Percentiles rank a stretch among this genome's conserved stretches.
Evolutionary conservation across 2,113 vertebrate genomes (phyloP).

Genomic region (Malurus cyaneus): DNA sequence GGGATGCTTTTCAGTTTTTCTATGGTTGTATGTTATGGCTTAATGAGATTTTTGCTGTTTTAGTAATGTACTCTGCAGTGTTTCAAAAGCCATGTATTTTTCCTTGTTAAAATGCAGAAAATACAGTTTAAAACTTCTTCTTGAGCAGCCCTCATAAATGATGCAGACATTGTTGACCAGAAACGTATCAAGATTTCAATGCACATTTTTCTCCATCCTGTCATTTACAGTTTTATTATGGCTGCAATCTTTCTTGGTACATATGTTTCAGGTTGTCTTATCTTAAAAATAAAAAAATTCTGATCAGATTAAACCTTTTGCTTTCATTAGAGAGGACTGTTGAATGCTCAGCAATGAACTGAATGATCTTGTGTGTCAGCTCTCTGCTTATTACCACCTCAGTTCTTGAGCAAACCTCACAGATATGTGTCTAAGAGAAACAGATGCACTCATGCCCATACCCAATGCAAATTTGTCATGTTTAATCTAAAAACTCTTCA

Average conservation of each 20-base stretch:
- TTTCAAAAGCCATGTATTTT: not conserved
- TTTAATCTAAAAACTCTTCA: not conserved
- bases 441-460: not conserved
- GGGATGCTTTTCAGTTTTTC: not conserved
- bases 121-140: not conserved
- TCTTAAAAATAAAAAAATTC: not conserved
- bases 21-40: not conserved
- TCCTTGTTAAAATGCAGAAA: not conserved
- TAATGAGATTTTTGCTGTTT: not conserved
- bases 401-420: not conserved
- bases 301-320: not conserved
- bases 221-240: not conserved
- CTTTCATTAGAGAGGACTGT: not conserved
- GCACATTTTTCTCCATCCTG: not conserved
- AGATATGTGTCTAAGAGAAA: fast-evolving
- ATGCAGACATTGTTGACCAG: not conserved
- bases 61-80: not conserved
- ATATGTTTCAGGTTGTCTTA: not conserved
- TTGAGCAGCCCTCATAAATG: not conserved
- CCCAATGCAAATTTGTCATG: not conserved
- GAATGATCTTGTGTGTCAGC: not conserved
- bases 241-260: not conserved
- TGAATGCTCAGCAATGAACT: not conserved
- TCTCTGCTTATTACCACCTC: not conserved
- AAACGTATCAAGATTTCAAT: not conserved